A percentile compares a stretch with the other conserved stretches of the same genome.
Conservation (phyloP, 2,888 invertebrate species). For the Exocentrus adspersus region DNA sequence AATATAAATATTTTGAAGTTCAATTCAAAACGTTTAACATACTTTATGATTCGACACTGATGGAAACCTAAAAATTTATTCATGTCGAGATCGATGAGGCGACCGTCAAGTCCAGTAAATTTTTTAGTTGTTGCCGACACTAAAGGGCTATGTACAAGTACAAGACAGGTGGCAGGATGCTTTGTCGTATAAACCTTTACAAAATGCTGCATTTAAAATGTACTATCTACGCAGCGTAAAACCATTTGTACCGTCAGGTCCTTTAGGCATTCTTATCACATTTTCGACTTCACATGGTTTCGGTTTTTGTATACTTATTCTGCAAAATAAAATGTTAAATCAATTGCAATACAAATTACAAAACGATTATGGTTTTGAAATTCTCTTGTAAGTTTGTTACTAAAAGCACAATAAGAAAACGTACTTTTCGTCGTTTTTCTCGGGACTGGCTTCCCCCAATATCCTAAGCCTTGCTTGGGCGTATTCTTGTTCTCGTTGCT, state of each 20-base stretch:
- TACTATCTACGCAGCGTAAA: constrained; percentile 76
- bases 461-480: constrained; percentile 91
- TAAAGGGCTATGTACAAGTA: not conserved
- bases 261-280: constrained; percentile 78
- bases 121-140: not conserved
- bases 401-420: not conserved
- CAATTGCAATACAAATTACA: too few species aligned
- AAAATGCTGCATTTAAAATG: constrained; percentile 24
- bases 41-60: not conserved
- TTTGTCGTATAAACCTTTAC: not conserved
- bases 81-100: constrained; percentile 4
- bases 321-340: constrained; percentile 49
- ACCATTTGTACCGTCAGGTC: constrained; percentile 82
- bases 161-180: constrained; percentile 7
- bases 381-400: too few species aligned
- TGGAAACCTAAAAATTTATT: not conserved
- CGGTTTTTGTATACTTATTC: constrained; percentile 58
- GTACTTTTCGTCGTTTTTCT: constrained; percentile 75
- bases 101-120: not conserved
- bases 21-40: not conserved
- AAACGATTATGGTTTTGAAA: too few species aligned
- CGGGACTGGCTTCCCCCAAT: constrained; percentile 86
- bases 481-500: constrained; percentile 94
- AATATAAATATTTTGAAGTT: not conserved
- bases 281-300: constrained; percentile 53